Conservation (phyloP, 2,113 vertebrate species). For the Pipra filicauda region DNA sequence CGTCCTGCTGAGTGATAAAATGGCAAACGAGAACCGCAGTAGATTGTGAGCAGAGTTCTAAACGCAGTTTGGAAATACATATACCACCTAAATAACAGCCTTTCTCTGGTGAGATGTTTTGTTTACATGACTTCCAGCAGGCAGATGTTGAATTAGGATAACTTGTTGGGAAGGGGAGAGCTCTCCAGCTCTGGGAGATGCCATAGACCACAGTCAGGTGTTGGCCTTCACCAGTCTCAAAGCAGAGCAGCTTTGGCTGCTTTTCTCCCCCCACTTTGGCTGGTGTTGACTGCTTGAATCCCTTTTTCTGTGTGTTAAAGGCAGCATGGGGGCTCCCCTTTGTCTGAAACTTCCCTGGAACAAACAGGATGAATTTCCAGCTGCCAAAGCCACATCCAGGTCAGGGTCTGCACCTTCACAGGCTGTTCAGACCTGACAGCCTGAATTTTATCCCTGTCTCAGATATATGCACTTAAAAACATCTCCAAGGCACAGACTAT, state of each 20-base stretch:
- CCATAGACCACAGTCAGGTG: not conserved
- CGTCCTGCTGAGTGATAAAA: not conserved
- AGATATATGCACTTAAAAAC: accelerated
- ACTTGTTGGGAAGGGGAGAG: not conserved
- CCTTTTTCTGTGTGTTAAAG: not conserved
- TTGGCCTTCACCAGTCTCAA: not conserved
- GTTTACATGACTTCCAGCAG: not conserved
- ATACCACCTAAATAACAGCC: not conserved
- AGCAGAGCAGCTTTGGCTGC: not conserved
- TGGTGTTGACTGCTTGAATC: accelerated
- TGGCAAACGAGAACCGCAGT: not conserved
- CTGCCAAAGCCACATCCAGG: not conserved
- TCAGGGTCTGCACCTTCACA: not conserved
- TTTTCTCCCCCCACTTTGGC: accelerated
- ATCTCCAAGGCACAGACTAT: not conserved
- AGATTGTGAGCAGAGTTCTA: not conserved
- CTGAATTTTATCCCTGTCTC: not conserved
- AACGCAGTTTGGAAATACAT: not conserved
- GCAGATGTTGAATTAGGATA: not conserved
- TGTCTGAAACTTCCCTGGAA: accelerated
- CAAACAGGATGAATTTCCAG: not conserved
- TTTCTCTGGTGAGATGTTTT: not conserved
- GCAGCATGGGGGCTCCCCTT: not conserved
- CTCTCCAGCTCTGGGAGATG: not conserved
- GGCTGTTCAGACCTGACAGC: not conserved